Evolutionary conservation across 2,113 vertebrate species (phyloP).

Genomic region (Triplophysa tibetana): DNA sequence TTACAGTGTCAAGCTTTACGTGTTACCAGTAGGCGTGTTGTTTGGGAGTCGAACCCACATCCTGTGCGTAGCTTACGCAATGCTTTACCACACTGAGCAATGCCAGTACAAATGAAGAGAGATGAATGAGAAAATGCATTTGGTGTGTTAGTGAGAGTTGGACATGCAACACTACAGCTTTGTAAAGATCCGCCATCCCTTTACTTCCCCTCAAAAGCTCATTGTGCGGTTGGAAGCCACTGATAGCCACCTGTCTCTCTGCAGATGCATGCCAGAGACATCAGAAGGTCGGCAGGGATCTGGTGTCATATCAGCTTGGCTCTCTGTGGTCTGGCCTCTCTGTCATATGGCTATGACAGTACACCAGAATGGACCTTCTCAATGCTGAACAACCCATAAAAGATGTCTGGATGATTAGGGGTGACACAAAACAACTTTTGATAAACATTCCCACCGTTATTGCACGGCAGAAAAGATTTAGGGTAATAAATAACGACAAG

Average conservation of each 20-base stretch:
- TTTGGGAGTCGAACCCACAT: too few relatives aligned
- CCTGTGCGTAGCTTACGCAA: too few relatives aligned
- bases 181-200: too few relatives aligned
- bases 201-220: background rate
- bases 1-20: too few relatives aligned
- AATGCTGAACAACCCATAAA: background rate
- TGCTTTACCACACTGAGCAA: background rate
- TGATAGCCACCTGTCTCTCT: conserved; percentile 13
- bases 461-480: too few relatives aligned
- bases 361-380: background rate
- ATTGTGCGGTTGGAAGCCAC: background rate
- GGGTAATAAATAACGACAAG: too few relatives aligned
- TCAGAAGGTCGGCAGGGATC: background rate
- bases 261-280: background rate
- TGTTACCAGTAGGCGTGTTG: too few relatives aligned
- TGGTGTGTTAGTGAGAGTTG: background rate
- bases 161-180: background rate
- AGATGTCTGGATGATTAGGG: background rate
- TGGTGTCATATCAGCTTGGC: background rate
- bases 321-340: background rate
- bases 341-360: background rate
- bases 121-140: background rate
- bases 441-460: background rate
- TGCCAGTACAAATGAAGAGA: too few relatives aligned
- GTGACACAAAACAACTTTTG: background rate